phyloP scores from a whole-genome alignment of 2,888 invertebrate genomes.

The Alviniconcha strummeri region DNA sequence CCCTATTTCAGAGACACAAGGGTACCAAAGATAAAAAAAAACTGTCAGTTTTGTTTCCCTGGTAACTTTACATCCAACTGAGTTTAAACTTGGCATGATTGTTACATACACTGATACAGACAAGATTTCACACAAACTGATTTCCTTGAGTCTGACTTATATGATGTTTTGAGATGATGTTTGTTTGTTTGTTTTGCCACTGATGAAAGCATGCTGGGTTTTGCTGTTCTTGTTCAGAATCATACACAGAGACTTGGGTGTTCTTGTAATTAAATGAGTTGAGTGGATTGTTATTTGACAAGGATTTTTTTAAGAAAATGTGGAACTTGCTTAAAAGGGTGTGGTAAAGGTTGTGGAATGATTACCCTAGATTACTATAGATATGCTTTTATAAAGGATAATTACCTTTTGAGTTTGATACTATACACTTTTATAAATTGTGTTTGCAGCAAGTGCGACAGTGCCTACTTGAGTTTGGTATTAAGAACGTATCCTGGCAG shows the following conservation, averaged over 20 bases:
- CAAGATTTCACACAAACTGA: too few species aligned
- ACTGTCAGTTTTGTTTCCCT: not conserved
- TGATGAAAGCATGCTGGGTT: too few species aligned
- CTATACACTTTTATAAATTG: not conserved
- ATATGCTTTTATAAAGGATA: not conserved
- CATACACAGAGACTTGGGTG: too few species aligned
- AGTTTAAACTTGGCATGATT: not conserved
- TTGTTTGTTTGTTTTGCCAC: too few species aligned
- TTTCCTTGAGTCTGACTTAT: too few species aligned
- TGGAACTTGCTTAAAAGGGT: not conserved
- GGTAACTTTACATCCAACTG: not conserved
- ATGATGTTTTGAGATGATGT: too few species aligned
- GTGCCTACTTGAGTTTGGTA: constrained; percentile 1
- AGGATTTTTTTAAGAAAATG: not conserved
- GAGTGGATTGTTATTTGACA: not conserved
- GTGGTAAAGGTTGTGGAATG: not conserved
- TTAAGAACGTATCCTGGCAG: constrained; percentile 24
- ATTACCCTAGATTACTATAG: not conserved
- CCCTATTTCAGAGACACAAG: too few species aligned
- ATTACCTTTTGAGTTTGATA: not conserved
- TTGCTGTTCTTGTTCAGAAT: too few species aligned
- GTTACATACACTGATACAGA: too few species aligned
- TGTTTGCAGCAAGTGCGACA: constrained; percentile 21
- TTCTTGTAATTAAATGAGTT: too few species aligned
- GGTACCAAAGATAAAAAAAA: too few species aligned